phyloP scores from a whole-genome alignment of 2,888 invertebrate genomes.

The Mayetiola destructor region DNA sequence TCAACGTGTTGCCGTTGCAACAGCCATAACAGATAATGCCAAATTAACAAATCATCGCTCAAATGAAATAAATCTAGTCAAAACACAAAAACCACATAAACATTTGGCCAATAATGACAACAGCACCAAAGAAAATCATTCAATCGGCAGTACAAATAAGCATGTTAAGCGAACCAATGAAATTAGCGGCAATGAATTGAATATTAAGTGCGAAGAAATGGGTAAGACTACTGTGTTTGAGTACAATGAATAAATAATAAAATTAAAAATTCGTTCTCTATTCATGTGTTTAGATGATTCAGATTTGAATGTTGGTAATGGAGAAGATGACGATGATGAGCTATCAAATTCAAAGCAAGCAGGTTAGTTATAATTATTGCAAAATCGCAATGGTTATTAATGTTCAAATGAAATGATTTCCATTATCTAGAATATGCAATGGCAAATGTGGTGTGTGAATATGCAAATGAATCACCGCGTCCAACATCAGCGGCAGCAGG shows the following conservation, averaged over 20 bases:
- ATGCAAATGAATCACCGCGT: slow-evolving; percentile 31
- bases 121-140: slow-evolving; percentile 16
- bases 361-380: background rate
- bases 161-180: slow-evolving; percentile 2
- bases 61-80: background rate
- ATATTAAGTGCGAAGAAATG: slow-evolving; percentile 12
- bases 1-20: background rate
- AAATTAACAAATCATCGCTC: background rate
- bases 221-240: slow-evolving; percentile 13
- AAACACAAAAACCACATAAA: background rate
- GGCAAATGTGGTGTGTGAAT: slow-evolving; percentile 50
- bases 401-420: background rate
- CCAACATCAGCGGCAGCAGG: background rate
- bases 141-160: background rate
- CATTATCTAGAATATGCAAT: slow-evolving; percentile 36
- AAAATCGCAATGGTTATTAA: background rate
- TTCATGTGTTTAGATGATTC: background rate
- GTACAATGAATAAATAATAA: background rate
- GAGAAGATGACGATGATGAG: background rate
- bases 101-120: slow-evolving; percentile 12
- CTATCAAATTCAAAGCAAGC: slow-evolving; percentile 7
- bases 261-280: background rate
- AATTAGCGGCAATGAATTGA: slow-evolving; percentile 1
- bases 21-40: background rate
- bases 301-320: background rate